Evolutionary conservation across 1,140 invertebrate genomes (phyloP).

Genomic region (Anastrepha obliqua): DNA sequence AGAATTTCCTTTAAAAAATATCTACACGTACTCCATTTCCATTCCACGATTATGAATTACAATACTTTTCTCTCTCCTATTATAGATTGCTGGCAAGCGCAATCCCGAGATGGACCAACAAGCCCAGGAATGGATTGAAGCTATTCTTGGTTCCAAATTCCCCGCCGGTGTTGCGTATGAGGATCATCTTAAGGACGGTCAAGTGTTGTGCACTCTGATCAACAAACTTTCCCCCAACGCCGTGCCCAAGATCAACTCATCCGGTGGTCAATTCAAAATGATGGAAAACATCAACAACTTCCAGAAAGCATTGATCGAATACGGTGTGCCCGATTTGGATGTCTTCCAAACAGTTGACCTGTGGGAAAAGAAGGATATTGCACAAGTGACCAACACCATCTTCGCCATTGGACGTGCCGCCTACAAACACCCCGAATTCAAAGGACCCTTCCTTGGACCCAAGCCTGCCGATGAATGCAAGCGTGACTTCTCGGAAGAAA

Average conservation of each 20-base stretch:
- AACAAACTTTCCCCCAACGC: slow-evolving; percentile 90
- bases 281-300: slow-evolving; percentile 98
- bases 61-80: not conserved
- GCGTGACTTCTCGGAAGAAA: slow-evolving; percentile 93
- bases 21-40: no score
- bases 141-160: slow-evolving; percentile 89
- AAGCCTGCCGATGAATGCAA: slow-evolving; percentile 93
- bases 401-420: slow-evolving; percentile 94
- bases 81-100: slow-evolving; percentile 90
- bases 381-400: slow-evolving; percentile 93
- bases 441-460: slow-evolving; percentile 90
- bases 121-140: slow-evolving; percentile 93
- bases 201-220: slow-evolving; percentile 92
- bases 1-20: no score
- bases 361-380: slow-evolving; percentile 95
- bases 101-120: slow-evolving; percentile 91
- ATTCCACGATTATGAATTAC: no score
- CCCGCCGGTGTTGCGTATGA: slow-evolving; percentile 84
- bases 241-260: slow-evolving; percentile 89
- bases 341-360: slow-evolving; percentile 97
- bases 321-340: slow-evolving; percentile 94
- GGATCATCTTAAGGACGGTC: slow-evolving; percentile 90
- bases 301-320: slow-evolving; percentile 89
- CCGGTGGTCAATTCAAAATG: slow-evolving; percentile 94
- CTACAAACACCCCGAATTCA: slow-evolving; percentile 93